Evolutionary conservation across 2,888 invertebrate genomes (phyloP).

Genomic region (Phengaris alcon): DNA sequence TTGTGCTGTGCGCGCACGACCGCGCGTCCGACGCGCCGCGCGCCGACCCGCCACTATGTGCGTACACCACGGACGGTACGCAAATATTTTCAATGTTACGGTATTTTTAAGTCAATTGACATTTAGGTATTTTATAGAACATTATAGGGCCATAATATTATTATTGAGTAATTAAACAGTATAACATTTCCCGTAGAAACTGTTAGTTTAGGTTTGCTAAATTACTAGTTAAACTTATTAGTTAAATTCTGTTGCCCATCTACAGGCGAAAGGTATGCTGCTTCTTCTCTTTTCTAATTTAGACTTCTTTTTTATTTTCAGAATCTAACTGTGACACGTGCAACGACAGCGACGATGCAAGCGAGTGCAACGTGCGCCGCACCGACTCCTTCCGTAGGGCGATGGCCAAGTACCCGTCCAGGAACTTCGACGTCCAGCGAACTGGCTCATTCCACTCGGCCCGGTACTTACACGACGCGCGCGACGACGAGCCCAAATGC

Average conservation of each 20-base stretch:
- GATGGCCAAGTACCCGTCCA: constrained; percentile 46
- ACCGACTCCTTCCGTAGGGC: constrained; percentile 69
- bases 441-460: constrained; percentile 64
- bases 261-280: too few species aligned
- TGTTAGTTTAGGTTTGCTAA: too few species aligned
- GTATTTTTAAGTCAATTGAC: too few species aligned
- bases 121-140: too few species aligned
- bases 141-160: too few species aligned
- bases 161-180: too few species aligned
- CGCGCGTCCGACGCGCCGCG: constrained; percentile 51
- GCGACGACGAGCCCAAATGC: constrained; percentile 39
- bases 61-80: constrained; percentile 69
- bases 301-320: constrained; percentile 41
- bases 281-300: too few species aligned
- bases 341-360: constrained; percentile 70
- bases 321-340: constrained; percentile 71
- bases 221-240: too few species aligned
- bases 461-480: not conserved
- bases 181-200: too few species aligned
- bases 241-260: too few species aligned
- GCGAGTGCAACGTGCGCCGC: constrained; percentile 66
- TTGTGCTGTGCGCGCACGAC: constrained; percentile 70
- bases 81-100: not conserved
- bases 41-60: constrained; percentile 63
- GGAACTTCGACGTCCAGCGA: constrained; percentile 61